Evolutionary conservation across 2,113 vertebrate species (phyloP), one percentile per base, ranked within the genome.

Genomic region (Monarcha castaneiventris): DNA sequence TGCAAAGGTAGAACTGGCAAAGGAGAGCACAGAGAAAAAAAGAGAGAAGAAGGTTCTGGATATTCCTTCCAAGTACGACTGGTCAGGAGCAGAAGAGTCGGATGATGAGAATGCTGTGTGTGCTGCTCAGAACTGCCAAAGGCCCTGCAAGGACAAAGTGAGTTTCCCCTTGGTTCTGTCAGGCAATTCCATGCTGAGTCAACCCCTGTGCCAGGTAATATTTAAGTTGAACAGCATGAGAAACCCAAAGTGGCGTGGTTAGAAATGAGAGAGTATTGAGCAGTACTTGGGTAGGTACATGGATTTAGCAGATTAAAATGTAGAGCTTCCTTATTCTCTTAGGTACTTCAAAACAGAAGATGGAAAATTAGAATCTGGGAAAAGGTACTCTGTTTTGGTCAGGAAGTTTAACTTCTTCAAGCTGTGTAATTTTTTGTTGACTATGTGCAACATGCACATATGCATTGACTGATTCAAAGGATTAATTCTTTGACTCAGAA

Each of bases 121-220:
- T 23, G 99, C 99, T 6, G 98, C 99, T 11, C 99, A 99, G 84
- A 99, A 99, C 98, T 99, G 99, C 96, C 99, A 99, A 86, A 98
- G 99, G 59, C 99, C 99, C 33, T 99, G 99, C 97, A 99, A 99
- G 96, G 99, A 99, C 93, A 99, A 99, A 98, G 99, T 99, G 96
- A 98, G 98, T 94, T 73, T 19, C 69, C 1, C 1, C 30, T 62
- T 62, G 29, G 5, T 51, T 37, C 30, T 46, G 41, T 23, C 69
- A 10, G 43, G 32, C 69, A 74, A 7, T 71, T 49, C 20, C 3
- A 0, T 22, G 64, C 11, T 7, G 26, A 64, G 66, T 62, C 55
- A 63, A 20, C 15, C 10, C 12, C 30, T 13, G 14, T 61, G 49
- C 46, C 27, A 6, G 52, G 44, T 33, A 11, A 5, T 46, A 8